Base-by-base conservation (phyloP, 2,113 vertebrate species). In the Psophia crepitans region DNA sequence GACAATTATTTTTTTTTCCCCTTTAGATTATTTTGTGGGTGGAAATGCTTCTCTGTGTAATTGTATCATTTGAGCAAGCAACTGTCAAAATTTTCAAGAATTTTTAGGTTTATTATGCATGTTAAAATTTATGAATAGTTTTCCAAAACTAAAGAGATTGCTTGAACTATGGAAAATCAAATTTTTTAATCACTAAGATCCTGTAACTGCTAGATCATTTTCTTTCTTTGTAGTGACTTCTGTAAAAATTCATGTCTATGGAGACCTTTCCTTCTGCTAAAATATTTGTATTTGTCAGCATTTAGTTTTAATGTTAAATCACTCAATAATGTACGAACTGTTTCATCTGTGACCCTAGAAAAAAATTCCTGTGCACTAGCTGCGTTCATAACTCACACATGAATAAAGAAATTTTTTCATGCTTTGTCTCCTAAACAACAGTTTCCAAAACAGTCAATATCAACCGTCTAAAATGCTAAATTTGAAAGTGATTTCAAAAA, bases 261-360 rank as follows among this genome's bases (percentile, higher is more conserved):
- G 84, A 93, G 69, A 76, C 56, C 22, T 89, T 96, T 81, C 3
- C 37, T 16, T 91, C 65, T 89, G 24, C 21, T 96, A 95, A 93
- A 96, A 89, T 89, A 89, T 94, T 93, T 96, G 53, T 86, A 63
- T 92, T 95, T 90, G 17, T 81, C 71, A 77, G 53, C 2, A 86
- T 81, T 93, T 74, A 58, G 37, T 95, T 92, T 91, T 89, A 74
- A 56, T 49, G 43, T 63, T 39, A 70, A 78, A 80, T 66, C 28
- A 30, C 32, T 81, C 89, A 35, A 57, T 69, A 83, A 68, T 39
- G 37, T 77, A 81, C 58, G 46, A 68, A 35, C 15, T 9, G 4
- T 82, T 92, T 95, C 11, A 74, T 84, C 54, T 77, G 57, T 90
- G 48, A 84, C 23, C 14, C 43, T 58, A 48, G 37, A 43, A 85